A percentile compares a stretch with the other conserved stretches of the same genome.
Evolutionary conservation across 2,888 invertebrate species (phyloP).

Genomic region (Diabrotica balteata): DNA sequence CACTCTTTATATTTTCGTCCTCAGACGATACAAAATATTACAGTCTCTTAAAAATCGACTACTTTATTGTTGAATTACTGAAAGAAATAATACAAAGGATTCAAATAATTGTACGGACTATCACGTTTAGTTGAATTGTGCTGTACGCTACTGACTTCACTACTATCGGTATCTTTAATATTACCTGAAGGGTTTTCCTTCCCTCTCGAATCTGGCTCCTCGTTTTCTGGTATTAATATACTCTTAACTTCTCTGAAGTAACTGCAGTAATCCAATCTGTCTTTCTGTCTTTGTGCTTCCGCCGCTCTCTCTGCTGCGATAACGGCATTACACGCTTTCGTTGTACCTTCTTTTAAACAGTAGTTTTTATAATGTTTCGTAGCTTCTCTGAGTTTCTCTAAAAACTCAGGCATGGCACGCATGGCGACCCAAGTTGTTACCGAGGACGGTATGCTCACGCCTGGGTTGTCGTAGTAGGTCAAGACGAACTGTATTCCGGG

Average conservation of each 20-base stretch:
- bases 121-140: constrained; percentile 47
- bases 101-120: constrained; percentile 67
- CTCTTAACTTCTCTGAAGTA: constrained; percentile 36
- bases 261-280: constrained; percentile 44
- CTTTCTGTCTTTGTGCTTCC: constrained; percentile 38
- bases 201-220: constrained; percentile 12
- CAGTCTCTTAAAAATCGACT: constrained; percentile 3
- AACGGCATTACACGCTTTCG: constrained; percentile 43
- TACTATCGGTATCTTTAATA: constrained; percentile 30
- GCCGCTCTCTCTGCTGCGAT: constrained; percentile 35
- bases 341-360: constrained; percentile 51
- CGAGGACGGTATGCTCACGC: constrained; percentile 75
- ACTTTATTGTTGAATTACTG: constrained; percentile 17
- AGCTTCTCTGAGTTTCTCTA: constrained; percentile 73
- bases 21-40: background rate
- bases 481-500: constrained; percentile 82
- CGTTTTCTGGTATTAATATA: constrained; percentile 40
- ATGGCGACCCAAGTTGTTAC: constrained; percentile 78
- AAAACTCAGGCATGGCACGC: constrained; percentile 79
- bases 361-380: constrained; percentile 69
- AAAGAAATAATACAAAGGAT: constrained; percentile 66
- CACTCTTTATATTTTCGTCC: too few species aligned
- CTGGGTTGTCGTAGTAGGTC: constrained; percentile 90
- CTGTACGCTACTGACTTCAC: constrained; percentile 41
- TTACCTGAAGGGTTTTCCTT: constrained; percentile 25